Percentiles rank a stretch among this genome's conserved stretches.
Evolutionary conservation across 2,888 invertebrate species (phyloP).

Genomic region (Lasioglossum malachurum): DNA sequence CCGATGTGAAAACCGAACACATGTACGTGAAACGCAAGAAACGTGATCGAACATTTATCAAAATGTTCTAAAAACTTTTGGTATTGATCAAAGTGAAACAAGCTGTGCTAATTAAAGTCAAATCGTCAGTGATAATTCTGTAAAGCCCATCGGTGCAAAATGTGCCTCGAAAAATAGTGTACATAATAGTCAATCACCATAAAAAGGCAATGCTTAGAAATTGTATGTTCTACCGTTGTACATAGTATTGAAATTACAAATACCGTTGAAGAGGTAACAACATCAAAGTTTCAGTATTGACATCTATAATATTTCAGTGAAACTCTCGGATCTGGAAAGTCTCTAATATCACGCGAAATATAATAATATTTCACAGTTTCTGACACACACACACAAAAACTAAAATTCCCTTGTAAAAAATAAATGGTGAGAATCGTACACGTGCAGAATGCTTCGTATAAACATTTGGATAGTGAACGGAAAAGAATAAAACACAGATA

Average conservation of each 20-base stretch:
- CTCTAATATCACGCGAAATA: constrained; percentile 27
- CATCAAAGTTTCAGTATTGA: constrained; percentile 66
- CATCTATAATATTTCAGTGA: constrained; percentile 50
- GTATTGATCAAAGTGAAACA: constrained; percentile 42
- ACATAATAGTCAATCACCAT: constrained; percentile 69
- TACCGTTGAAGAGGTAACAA: constrained; percentile 65
- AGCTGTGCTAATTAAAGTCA: constrained; percentile 52
- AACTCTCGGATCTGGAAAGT: constrained; percentile 30
- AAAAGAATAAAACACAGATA: constrained; percentile 42
- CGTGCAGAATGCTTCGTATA: constrained; percentile 45
- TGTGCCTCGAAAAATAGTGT: constrained; percentile 76
- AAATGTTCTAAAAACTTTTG: constrained; percentile 29
- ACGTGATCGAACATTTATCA: constrained; percentile 52
- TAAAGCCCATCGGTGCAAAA: constrained; percentile 69
- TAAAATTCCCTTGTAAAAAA: constrained; percentile 61
- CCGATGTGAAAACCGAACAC: constrained; percentile 58
- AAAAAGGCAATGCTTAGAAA: constrained; percentile 60
- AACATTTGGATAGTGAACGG: constrained; percentile 36
- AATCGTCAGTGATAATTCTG: constrained; percentile 58
- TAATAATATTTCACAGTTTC: constrained; percentile 18
- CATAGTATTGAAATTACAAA: constrained; percentile 62
- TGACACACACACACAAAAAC: constrained; percentile 34
- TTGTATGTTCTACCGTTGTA: constrained; percentile 62
- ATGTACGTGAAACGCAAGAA: constrained; percentile 49
- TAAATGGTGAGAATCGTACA: constrained; percentile 49